Evolutionary conservation across 2,888 invertebrate species (phyloP), one percentile per base, ranked within the genome.

Genomic region (Andrena bucephala): DNA sequence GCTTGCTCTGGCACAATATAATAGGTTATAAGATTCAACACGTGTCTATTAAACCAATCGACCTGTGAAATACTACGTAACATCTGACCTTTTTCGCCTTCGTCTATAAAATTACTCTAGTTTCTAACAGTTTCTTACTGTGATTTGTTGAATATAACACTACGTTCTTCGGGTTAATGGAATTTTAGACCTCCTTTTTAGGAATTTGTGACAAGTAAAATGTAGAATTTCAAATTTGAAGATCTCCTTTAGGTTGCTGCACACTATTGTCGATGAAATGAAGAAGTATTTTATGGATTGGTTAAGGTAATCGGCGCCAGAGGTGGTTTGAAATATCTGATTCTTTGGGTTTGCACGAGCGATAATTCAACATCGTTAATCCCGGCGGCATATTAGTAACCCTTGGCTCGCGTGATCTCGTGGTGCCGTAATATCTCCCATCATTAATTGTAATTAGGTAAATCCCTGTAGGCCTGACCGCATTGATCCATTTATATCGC

Each of bases 361-460:
- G 90, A 93, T 93, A 93, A 93, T 91, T 93, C 92, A 93, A 77
- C 91, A 91, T 92, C 92, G 92, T 93, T 93, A 93, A 93, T 93
- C 92, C 92, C 89, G 92, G 91, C 90, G 90, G 92, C 92, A 90
- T 92, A 92, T 93, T 93, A 92, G 91, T 93, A 93, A 92, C 92
- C 91, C 89, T 91, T 91, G 91, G 91, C 89, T 91, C 90, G 80
- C 87, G 85, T 88, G 89, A 92, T 90, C 92, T 89, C 85, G 84
- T 90, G 89, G 89, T 89, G 83, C 88, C 83, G 90, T 90, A 92
- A 91, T 94, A 93, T 93, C 92, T 93, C 90, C 89, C 85, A 93
- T 93, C 94, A 93, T 94, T 94, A 94, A 94, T 94, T 94, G 93
- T 93, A 94, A 94, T 94, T 94, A 93, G 93, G 92, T 92, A 91